Conservation (phyloP, 2,113 vertebrate species). For the Periophthalmodon schlosseri region DNA sequence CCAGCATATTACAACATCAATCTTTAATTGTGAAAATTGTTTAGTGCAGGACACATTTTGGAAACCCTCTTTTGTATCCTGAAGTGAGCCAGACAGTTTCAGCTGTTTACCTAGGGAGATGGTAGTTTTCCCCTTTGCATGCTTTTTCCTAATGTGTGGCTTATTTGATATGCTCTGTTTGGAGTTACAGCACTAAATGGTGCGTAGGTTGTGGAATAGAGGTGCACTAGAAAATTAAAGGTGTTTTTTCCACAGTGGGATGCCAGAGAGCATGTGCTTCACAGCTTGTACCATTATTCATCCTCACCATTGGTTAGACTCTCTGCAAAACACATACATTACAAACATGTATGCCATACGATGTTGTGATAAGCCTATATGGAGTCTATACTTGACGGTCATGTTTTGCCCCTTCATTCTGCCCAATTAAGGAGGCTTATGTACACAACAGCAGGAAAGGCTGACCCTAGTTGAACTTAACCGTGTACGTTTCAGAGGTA, state of each 20-base stretch:
- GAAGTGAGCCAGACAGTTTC: conserved; percentile 28
- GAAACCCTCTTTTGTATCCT: conserved; percentile 29
- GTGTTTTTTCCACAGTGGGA: conserved; percentile 71
- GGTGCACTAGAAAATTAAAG: conserved; percentile 53
- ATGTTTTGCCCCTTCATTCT: not conserved
- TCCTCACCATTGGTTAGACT: conserved; percentile 30
- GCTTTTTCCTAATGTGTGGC: conserved; percentile 57
- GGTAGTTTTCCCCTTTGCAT: conserved; percentile 44
- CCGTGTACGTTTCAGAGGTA: not conserved
- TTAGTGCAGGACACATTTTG: conserved; percentile 26
- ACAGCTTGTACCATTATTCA: conserved; percentile 46
- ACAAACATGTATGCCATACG: not conserved
- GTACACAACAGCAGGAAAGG: not conserved
- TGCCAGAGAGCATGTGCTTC: conserved; percentile 60
- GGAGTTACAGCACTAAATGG: conserved; percentile 67
- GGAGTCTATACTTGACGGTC: not conserved
- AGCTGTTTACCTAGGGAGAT: conserved; percentile 43
- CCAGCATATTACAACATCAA: conserved; percentile 21
- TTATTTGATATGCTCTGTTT: conserved; percentile 67
- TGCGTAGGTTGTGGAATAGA: conserved; percentile 56
- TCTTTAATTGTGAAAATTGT: conserved; percentile 24
- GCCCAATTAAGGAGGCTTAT: not conserved
- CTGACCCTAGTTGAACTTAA: not conserved
- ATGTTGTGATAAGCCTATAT: not conserved
- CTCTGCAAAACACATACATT: not conserved